A percentile compares a stretch with the other conserved stretches of the same genome.
Conservation (phyloP, 2,888 invertebrate species). For the Margaritifera margaritifera region DNA sequence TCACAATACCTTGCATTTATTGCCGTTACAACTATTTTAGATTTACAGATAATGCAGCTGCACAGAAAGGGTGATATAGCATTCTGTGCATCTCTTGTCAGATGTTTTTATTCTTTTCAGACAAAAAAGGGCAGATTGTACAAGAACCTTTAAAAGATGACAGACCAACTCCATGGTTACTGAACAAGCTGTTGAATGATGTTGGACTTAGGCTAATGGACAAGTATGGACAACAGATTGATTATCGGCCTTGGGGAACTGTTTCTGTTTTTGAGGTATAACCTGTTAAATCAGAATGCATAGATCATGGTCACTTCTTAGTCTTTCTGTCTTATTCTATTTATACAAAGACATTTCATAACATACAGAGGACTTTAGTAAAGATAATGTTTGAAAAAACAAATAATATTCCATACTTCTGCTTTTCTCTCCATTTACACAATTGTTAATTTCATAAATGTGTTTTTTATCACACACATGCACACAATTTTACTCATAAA, state of each 20-base stretch:
- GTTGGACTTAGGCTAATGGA: slow-evolving; percentile 20
- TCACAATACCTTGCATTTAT: too few relatives aligned
- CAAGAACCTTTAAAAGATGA: slow-evolving; percentile 16
- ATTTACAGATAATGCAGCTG: too few relatives aligned
- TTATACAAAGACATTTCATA: slow-evolving; percentile 1
- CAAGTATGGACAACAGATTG: slow-evolving; percentile 15
- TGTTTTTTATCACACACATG: too few relatives aligned
- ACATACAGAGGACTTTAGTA: too few relatives aligned
- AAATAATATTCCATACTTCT: too few relatives aligned
- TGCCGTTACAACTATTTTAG: too few relatives aligned
- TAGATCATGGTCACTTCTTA: slow-evolving; percentile 3
- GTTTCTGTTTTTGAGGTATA: slow-evolving; percentile 24
- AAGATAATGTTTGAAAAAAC: too few relatives aligned
- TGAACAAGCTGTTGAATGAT: slow-evolving; percentile 24
- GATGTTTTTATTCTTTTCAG: not conserved
- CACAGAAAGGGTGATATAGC: too few relatives aligned
- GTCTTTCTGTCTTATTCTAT: slow-evolving; percentile 5
- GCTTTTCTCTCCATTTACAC: too few relatives aligned
- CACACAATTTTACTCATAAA: too few relatives aligned
- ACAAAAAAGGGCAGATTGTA: not conserved
- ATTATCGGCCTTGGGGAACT: slow-evolving; percentile 34
- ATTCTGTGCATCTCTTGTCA: too few relatives aligned
- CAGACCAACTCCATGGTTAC: slow-evolving; percentile 42
- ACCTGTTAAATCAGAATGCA: not conserved
- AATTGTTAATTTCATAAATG: too few relatives aligned